phyloP scores from a whole-genome alignment of 2,888 invertebrate genomes.

The Dicycla oo region DNA sequence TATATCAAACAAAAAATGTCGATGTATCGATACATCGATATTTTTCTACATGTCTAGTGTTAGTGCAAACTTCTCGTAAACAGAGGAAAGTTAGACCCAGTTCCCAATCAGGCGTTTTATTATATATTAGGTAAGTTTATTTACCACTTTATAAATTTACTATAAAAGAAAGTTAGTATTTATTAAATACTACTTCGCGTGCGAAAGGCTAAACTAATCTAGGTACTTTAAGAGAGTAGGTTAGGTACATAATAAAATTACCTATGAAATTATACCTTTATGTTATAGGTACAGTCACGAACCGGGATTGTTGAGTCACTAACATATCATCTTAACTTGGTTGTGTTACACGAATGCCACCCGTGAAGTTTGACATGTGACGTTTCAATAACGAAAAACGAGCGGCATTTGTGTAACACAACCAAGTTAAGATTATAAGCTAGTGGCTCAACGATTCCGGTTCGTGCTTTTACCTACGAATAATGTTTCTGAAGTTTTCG shows the following conservation, averaged over 20 bases:
- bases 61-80: slow-evolving; percentile 14
- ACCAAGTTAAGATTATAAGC: too few relatives aligned
- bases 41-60: not conserved
- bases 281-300: too few relatives aligned
- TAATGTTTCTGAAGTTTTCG: not conserved
- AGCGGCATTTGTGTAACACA: too few relatives aligned
- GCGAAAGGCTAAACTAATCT: slow-evolving; percentile 4
- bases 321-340: too few relatives aligned
- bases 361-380: too few relatives aligned
- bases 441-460: too few relatives aligned
- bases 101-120: slow-evolving; percentile 39
- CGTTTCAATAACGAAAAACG: too few relatives aligned
- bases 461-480: too few relatives aligned
- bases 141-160: slow-evolving; percentile 26
- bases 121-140: slow-evolving; percentile 24
- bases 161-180: slow-evolving; percentile 32
- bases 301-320: too few relatives aligned
- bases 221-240: not conserved
- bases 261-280: not conserved
- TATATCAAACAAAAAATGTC: too few relatives aligned
- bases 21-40: too few relatives aligned
- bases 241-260: not conserved
- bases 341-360: too few relatives aligned
- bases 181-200: slow-evolving; percentile 45
- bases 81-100: slow-evolving; percentile 13